Evolutionary conservation across 2,888 invertebrate genomes (phyloP).

Genomic region (Leptopterna dolabrata): DNA sequence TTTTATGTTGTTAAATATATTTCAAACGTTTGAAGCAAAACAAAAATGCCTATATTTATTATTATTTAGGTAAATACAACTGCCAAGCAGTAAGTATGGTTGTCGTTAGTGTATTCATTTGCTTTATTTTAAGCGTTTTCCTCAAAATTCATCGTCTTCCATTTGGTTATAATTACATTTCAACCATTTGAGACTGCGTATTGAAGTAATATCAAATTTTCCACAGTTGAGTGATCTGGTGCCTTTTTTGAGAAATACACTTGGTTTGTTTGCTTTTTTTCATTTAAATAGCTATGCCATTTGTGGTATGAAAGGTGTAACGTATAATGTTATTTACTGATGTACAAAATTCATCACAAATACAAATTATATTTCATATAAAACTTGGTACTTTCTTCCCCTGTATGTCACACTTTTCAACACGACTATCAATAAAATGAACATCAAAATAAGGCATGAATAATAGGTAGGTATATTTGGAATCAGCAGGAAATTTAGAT

Average conservation of each 20-base stretch:
- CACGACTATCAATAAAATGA: no score
- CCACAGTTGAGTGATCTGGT: background rate
- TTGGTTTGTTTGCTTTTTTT: background rate
- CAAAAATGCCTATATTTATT: conserved; percentile 58
- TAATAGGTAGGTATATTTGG: no score
- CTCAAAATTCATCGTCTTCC: background rate
- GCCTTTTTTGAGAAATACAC: background rate
- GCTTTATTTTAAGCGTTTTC: background rate
- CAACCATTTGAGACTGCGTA: background rate
- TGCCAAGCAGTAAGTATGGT: conserved; percentile 56
- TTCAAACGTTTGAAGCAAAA: conserved; percentile 56
- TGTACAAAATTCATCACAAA: conserved; percentile 45
- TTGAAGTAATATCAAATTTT: background rate
- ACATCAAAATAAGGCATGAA: no score
- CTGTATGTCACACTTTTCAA: background rate
- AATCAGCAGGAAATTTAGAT: no score
- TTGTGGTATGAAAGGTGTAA: conserved; percentile 52
- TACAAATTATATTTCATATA: conserved; percentile 52
- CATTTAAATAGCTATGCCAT: conserved; percentile 58
- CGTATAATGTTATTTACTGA: conserved; percentile 46
- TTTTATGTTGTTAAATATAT: conserved; percentile 37
- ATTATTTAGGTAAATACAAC: conserved; percentile 45
- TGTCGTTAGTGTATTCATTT: background rate
- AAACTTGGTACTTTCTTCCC: background rate
- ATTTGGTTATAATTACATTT: background rate